Evolutionary conservation across 2,113 vertebrate genomes (phyloP), one percentile per base, ranked within the genome.

Genomic region (Colius striatus): DNA sequence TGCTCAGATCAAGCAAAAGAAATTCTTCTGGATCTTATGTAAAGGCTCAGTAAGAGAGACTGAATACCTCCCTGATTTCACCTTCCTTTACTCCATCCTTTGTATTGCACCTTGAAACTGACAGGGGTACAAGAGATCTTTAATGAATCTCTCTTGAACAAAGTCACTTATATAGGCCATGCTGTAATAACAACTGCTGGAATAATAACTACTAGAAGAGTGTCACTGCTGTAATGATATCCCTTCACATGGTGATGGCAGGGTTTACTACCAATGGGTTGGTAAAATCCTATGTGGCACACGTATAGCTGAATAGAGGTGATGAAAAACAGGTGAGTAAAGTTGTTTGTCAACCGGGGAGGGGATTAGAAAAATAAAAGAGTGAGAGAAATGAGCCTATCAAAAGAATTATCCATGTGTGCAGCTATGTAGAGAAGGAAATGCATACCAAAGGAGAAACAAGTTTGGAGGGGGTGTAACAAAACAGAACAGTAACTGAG

Each of bases 201-300:
- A 81, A 67, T n/a, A 74, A 45, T 15, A 90, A 30, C 26, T 54
- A 21, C 26, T 25, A 14, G 36, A 54, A 50, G 43, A 51, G 6
- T 38, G 61, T 54, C 11, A 22, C 17, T 30, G 6, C 50, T 65
- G 10, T 70, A 48, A 48, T 16, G 34, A 53, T 19, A 48, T 1
- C 30, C 16, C 17, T 15, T 30, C 36, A 27, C 36, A 27, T 3
- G 16, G 43, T 26, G 32, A 30, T 38, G 75, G 34, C 1, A 1
- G 61, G 34, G 14, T 26, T 48, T 1, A 1, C 19, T 21, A 43
- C n/a, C 4, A 1, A 38, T 5, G 32, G 32, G 27, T 34, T n/a
- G 23, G 30, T 34, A 60, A 80, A 55, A 65, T 25, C 22, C 47
- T 47, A 16, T 0, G 2, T 51, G 63, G 57, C 34, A 48, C 25